Evolutionary conservation across 2,888 invertebrate genomes (phyloP).

Genomic region (Andrena bicolor): DNA sequence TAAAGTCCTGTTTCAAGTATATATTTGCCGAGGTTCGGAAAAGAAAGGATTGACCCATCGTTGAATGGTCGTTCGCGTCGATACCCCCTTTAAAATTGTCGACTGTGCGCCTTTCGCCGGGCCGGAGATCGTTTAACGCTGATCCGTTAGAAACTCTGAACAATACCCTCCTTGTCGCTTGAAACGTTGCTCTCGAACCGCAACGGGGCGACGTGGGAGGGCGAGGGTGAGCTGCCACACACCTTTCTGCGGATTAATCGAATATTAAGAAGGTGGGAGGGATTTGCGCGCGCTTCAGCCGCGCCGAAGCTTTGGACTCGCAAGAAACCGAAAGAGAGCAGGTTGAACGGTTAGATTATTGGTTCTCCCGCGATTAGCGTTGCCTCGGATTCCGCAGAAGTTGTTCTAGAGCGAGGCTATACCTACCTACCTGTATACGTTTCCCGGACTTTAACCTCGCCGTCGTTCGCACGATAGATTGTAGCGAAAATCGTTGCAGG

Average conservation of each 20-base stretch:
- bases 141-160: constrained; percentile 36
- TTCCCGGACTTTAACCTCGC: no score
- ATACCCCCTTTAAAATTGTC: background rate
- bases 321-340: background rate
- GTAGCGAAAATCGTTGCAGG: no score
- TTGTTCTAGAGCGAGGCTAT: background rate
- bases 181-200: constrained; percentile 9
- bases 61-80: background rate
- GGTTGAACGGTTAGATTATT: background rate
- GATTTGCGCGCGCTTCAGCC: background rate
- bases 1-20: background rate
- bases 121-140: constrained; percentile 27
- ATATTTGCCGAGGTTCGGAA: background rate
- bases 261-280: constrained; percentile 21
- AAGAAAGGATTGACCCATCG: background rate
- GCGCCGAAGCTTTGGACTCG: background rate
- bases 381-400: background rate
- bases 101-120: background rate
- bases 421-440: no score
- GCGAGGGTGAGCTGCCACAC: background rate
- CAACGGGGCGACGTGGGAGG: background rate
- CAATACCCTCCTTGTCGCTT: constrained; percentile 20
- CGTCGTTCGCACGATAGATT: no score
- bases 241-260: constrained; percentile 38
- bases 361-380: background rate